Conservation (phyloP, 2,113 vertebrate species). For the Hydrolagus affinis region DNA sequence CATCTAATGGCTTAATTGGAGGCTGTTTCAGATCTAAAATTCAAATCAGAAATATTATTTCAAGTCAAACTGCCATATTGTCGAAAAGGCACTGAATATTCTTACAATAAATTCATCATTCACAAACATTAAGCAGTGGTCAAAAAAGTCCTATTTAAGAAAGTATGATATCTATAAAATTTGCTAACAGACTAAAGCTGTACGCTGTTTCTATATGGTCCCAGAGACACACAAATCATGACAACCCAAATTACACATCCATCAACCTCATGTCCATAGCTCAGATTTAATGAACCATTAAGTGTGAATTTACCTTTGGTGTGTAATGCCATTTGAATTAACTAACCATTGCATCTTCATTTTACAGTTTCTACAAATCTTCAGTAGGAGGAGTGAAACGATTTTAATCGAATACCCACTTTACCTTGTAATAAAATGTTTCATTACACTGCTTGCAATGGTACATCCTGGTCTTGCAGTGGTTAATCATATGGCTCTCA, state of each 20-base stretch:
- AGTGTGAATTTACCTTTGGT: not conserved
- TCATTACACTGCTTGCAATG: constrained; percentile 79
- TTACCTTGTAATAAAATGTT: constrained; percentile 89
- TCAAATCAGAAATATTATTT: not conserved
- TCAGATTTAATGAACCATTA: not conserved
- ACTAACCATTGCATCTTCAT: not conserved
- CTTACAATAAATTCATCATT: not conserved
- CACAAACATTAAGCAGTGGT: not conserved
- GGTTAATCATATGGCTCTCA: constrained; percentile 90
- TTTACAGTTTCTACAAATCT: constrained; percentile 11
- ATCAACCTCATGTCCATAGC: not conserved
- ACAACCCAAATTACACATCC: not conserved
- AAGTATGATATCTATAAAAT: not conserved
- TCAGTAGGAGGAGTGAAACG: not conserved
- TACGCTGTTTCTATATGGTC: not conserved
- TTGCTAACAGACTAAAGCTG: too few relatives aligned
- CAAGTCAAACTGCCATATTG: not conserved
- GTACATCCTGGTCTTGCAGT: constrained; percentile 83
- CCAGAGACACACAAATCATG: constrained; percentile 17
- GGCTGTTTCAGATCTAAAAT: not conserved
- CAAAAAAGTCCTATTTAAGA: not conserved
- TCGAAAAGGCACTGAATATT: not conserved
- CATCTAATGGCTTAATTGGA: not conserved
- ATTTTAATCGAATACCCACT: not conserved
- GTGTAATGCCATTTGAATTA: not conserved